phyloP scores from a whole-genome alignment of 2,113 vertebrate species.

The Anarrhichthys ocellatus region DNA sequence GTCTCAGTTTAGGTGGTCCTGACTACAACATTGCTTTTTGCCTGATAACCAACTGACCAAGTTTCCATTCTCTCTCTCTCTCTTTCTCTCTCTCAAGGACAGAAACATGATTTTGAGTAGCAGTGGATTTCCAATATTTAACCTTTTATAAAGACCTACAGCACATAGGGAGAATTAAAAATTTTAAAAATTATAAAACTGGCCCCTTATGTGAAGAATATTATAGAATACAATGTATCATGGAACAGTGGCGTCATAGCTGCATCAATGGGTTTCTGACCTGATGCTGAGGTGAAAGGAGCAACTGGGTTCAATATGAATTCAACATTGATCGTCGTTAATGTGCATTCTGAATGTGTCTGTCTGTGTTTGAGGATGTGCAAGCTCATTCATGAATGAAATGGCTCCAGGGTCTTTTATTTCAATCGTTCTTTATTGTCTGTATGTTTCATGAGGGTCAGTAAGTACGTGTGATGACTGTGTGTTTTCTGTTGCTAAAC shows the following conservation, averaged over 20 bases:
- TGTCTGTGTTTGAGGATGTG: neutral
- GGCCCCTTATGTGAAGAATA: neutral
- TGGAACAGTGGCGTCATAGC: neutral
- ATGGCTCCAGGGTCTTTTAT: conserved; percentile 8
- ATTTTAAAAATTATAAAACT: neutral
- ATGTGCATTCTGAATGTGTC: neutral
- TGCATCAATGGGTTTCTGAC: neutral
- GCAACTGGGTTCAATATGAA: neutral
- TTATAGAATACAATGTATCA: neutral
- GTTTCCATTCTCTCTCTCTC: neutral
- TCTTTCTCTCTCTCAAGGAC: no score
- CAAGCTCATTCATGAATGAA: conserved; percentile 18
- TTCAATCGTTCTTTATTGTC: conserved; percentile 15
- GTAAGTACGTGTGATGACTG: conserved; percentile 24
- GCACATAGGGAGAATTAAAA: neutral
- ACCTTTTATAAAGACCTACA: neutral
- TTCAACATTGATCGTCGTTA: neutral
- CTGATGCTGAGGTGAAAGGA: neutral
- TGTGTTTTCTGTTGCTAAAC: conserved; percentile 50
- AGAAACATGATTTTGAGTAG: neutral
- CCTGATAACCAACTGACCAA: neutral
- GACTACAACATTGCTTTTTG: no score
- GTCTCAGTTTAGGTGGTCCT: no score
- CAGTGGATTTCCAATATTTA: neutral
- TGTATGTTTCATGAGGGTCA: conserved; percentile 17